Base-by-base conservation (phyloP, 2,113 vertebrate genomes). In the Gadus macrocephalus region DNA sequence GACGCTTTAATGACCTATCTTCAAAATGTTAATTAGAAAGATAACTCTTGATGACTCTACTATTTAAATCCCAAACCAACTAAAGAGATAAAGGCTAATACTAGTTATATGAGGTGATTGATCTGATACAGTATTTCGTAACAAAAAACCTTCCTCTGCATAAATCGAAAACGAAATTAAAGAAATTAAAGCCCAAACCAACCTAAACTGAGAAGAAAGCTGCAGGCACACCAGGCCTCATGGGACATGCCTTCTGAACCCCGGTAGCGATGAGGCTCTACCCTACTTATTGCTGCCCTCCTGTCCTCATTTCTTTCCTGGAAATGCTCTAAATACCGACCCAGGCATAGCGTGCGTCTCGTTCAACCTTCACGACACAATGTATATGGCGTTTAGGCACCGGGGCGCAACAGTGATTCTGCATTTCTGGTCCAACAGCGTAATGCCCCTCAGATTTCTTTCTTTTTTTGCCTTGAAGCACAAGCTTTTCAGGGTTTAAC, bases 171-270 rank as follows among this genome's bases (percentile, higher is more conserved):
- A 67, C 67, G 69, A 69, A 78, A 67, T 78, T 69, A 84, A 84
- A 65, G 75, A 79, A 78, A 71, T 66, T 77, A 75, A 78, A 66
- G 61, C 64, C 70, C 65, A 73, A 77, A 71, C 80, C 68, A 65
- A 83, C 28, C 64, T 68, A 72, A 70, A 15, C 0, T 55, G 80
- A 73, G 55, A 38, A 66, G 83, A 68, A 66, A 19, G 66, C 60
- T 59, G 62, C 77, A 64, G 71, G 42, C 75, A 72, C 81, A 67
- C 73, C 19, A 73, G 71, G 71, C 72, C 87, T 70, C 72, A 3
- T 5, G 81, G 84, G 87, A 90, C 42, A 22, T 73, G 84, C 89
- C 85, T 88, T 83, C 63, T 83, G 82, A 81, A 79, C 83, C 70
- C 70, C 78, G 63, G 78, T 49, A 55, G 42, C 42, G 42, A 92